phyloP scores from a whole-genome alignment of 2,888 invertebrate species.

The Galerucella nymphaeae region DNA sequence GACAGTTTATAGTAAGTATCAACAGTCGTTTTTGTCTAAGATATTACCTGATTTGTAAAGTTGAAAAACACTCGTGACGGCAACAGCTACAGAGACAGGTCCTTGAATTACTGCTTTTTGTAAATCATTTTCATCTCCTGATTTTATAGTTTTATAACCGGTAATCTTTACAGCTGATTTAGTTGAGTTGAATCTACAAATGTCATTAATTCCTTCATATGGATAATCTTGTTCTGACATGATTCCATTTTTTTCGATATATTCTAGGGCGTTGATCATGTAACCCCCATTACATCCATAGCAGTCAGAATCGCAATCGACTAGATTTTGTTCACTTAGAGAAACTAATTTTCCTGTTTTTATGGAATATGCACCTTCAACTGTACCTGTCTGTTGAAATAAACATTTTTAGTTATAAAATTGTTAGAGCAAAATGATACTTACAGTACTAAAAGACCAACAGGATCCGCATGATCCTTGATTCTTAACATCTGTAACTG shows the following conservation, averaged over 20 bases:
- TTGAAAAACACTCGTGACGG: constrained; percentile 36
- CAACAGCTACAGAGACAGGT: constrained; percentile 46
- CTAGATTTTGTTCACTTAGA: constrained; percentile 47
- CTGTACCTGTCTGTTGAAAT: constrained; percentile 39
- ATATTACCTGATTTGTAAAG: constrained; percentile 40
- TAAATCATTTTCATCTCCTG: constrained; percentile 39
- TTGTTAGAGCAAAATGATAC: constrained; percentile 16
- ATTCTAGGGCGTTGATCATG: constrained; percentile 45
- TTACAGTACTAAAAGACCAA: constrained; percentile 50
- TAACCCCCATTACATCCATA: constrained; percentile 42
- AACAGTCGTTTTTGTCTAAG: not conserved
- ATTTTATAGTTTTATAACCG: constrained; percentile 1
- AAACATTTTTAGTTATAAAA: constrained; percentile 11
- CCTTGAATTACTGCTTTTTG: constrained; percentile 44
- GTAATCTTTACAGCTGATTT: constrained; percentile 8
- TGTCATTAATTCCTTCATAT: constrained; percentile 38
- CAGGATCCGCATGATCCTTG: constrained; percentile 50
- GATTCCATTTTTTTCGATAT: constrained; percentile 45
- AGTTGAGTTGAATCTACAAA: constrained; percentile 24
- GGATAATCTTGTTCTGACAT: constrained; percentile 46
- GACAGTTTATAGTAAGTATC: too few species aligned
- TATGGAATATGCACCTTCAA: constrained; percentile 42
- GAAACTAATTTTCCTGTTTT: constrained; percentile 42
- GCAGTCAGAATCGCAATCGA: constrained; percentile 43
- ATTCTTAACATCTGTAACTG: constrained; percentile 48